These are phyloP conservation scores for Triplophysa tibetana DNA, from an alignment of 2,113 vertebrate genomes.

Conservation along the genomic window DNA sequence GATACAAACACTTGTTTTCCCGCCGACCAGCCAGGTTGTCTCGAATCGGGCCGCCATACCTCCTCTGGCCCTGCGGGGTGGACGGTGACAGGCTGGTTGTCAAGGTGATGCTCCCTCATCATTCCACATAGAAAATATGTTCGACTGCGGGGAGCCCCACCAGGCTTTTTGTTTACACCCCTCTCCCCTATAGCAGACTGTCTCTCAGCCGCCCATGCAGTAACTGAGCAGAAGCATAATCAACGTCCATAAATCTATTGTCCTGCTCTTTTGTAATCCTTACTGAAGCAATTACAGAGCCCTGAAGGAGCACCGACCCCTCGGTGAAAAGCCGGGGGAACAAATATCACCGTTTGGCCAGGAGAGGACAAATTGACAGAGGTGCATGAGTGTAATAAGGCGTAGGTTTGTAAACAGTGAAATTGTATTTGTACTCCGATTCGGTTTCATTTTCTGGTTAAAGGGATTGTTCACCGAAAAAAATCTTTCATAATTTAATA, in stretches of 20 bases:
- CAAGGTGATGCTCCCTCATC: slow-evolving; percentile 52
- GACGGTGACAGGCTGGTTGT: slow-evolving; percentile 51
- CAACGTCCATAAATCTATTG: slow-evolving; percentile 60
- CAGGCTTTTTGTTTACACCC: slow-evolving; percentile 50
- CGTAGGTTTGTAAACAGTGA: neutral
- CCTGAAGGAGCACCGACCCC: slow-evolving; percentile 34
- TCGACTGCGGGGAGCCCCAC: slow-evolving; percentile 39
- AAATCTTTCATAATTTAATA: no score
- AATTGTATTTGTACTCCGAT: neutral
- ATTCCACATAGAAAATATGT: slow-evolving; percentile 43
- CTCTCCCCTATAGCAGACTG: neutral
- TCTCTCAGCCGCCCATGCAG: neutral
- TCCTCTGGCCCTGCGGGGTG: slow-evolving; percentile 39
- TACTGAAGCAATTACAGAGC: slow-evolving; percentile 46
- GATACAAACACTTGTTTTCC: slow-evolving; percentile 45
- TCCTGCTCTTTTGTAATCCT: slow-evolving; percentile 54
- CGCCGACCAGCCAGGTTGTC: slow-evolving; percentile 27
- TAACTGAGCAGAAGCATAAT: slow-evolving; percentile 45
- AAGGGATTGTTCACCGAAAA: neutral
- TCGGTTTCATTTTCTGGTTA: neutral
- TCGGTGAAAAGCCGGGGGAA: slow-evolving; percentile 35
- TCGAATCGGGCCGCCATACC: slow-evolving; percentile 1
- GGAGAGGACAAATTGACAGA: slow-evolving; percentile 26
- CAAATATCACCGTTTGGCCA: slow-evolving; percentile 29
- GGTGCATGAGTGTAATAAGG: slow-evolving; percentile 7